Evolutionary conservation across 1,140 invertebrate genomes (phyloP), one percentile per base, ranked within the genome.

Genomic region (Coboldia fuscipes): DNA sequence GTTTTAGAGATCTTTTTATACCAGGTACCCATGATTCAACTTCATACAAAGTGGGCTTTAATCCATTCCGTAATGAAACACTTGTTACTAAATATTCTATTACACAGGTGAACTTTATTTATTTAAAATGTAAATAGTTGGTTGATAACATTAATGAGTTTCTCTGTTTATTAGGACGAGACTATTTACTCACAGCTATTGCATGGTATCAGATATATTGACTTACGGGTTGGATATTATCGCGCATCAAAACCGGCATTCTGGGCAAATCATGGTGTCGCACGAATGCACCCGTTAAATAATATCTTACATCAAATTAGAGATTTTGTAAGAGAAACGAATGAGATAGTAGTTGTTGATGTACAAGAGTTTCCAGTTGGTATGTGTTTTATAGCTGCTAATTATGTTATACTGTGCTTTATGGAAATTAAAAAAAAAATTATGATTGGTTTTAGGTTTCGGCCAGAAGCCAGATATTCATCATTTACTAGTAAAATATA

Each of bases 21-120:
- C 70, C 70, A 0, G 71, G 71, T 9, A 67, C 66, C 3, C 71
- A 75, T 39, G 66, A 75, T 39, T 66, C 72, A 2, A 69, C 66
- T 9, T 57, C 66, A 3, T 70, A 66, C 42, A 47, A 51, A 3
- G 44, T 53, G n/a, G 55, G 62, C 39, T 46, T 57, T 22, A 45
- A 54, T 19, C 41, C 47, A 0, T 28, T 44, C 12, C 33, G 39
- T 2, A 41, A 40, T 1, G 58, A 61, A 20, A 55, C 46, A 30
- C 22, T 63, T 2, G 46, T 65, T 0, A 54, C 57, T 0, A 60
- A 55, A 38, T 63, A 61, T 20, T 49, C 61, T 3, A 51, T 66
- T 1, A 62, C 59, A 5, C 61, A 72, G 18, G 30, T 32, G 9
- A 21, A 19, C 22, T 23, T 7, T 7, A 23, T 23, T 6, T 23